Conservation (phyloP, 2,888 invertebrate species). For the Aphodius sticticus region DNA sequence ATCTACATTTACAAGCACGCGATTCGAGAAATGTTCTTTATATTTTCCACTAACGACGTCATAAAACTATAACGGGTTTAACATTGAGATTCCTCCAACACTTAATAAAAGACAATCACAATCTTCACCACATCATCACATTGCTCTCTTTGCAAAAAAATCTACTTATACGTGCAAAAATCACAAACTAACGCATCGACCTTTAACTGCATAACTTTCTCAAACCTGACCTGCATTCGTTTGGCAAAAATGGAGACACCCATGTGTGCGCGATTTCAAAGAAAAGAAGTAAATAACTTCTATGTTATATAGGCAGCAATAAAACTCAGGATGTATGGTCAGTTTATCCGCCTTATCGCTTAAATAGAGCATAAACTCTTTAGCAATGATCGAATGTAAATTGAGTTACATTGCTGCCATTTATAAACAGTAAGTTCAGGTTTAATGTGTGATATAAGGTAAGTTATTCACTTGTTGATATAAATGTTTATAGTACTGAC, state of each 20-base stretch:
- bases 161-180: neutral
- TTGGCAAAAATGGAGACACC: slow-evolving; percentile 4
- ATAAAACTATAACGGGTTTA: neutral
- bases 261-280: neutral
- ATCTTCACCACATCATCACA: too few relatives aligned
- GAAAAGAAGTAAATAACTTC: neutral
- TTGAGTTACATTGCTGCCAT: neutral
- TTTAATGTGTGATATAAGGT: neutral
- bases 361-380: neutral
- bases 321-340: slow-evolving; percentile 4
- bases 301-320: neutral
- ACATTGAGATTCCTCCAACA: neutral
- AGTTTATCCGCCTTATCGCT: neutral
- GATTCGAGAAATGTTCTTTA: neutral
- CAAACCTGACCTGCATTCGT: slow-evolving; percentile 29
- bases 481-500: neutral
- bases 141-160: neutral
- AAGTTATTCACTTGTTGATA: neutral
- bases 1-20: neutral
- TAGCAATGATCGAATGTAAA: neutral
- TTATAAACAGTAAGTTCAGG: neutral
- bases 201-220: slow-evolving; percentile 23
- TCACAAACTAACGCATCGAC: neutral
- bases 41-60: neutral
- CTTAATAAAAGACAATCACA: neutral